Evolutionary conservation across 2,113 vertebrate species (phyloP).

Genomic region (Vireo altiloquus): DNA sequence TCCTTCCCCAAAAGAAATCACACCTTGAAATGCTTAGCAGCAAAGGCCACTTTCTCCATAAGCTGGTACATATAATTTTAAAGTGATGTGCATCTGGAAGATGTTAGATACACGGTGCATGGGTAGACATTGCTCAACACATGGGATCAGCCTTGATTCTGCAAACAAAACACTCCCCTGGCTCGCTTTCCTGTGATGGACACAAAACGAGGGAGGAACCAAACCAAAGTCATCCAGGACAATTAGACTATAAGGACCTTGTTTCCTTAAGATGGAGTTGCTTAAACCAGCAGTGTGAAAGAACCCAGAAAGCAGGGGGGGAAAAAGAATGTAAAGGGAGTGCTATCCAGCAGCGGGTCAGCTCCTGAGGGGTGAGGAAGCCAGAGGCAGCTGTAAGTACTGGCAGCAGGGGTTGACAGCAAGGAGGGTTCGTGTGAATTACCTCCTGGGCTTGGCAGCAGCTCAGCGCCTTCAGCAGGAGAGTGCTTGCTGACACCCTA

Average conservation of each 20-base stretch:
- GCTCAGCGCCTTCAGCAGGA: not conserved
- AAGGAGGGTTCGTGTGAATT: not conserved
- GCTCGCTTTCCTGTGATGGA: rapidly evolving
- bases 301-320: not conserved
- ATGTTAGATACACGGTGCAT: not conserved
- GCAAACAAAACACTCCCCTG: rapidly evolving
- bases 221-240: not conserved
- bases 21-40: not conserved
- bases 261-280: not conserved
- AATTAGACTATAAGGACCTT: not conserved
- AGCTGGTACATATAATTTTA: not conserved
- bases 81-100: rapidly evolving
- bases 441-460: not conserved
- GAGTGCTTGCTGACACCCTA: not conserved
- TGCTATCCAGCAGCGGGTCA: not conserved
- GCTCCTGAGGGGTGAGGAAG: not conserved
- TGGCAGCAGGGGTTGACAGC: not conserved
- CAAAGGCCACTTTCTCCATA: not conserved
- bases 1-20: not conserved
- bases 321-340: not conserved
- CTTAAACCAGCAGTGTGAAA: not conserved
- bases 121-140: not conserved
- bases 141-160: not conserved
- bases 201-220: not conserved
- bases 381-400: not conserved